Evolutionary conservation across 2,888 invertebrate genomes (phyloP).

Genomic region (Smittia sp.): DNA sequence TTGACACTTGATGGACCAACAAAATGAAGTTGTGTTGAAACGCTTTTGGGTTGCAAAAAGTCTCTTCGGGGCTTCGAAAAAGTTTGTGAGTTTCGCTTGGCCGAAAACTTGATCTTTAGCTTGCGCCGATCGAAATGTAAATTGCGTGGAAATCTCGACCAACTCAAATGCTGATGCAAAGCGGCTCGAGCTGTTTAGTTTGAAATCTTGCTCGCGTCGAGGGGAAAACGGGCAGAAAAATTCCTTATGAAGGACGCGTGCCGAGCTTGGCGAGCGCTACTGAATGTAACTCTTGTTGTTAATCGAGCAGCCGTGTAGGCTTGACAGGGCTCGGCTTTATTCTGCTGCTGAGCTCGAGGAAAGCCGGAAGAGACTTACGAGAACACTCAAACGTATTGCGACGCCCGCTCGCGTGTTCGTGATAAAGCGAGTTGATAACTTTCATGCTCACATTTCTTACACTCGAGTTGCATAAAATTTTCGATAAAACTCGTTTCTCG

Average conservation of each 20-base stretch:
- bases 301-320: too few species aligned
- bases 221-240: neutral
- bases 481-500: neutral
- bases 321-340: too few species aligned
- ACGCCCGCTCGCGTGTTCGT: neutral
- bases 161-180: neutral
- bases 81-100: neutral
- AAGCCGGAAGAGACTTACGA: neutral
- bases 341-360: neutral
- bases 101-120: constrained; percentile 8
- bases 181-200: too few species aligned
- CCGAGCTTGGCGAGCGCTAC: too few species aligned
- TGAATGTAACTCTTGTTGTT: too few species aligned
- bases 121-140: neutral
- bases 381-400: neutral
- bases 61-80: neutral
- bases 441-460: constrained; percentile 1
- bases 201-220: too few species aligned
- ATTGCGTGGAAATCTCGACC: neutral
- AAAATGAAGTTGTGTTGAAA: neutral
- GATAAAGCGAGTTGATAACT: neutral
- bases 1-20: neutral
- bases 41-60: neutral
- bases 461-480: neutral
- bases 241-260: neutral